These are phyloP conservation scores for Pandion haliaetus DNA, from an alignment of 2,113 vertebrate species.

Conservation along the genomic window DNA sequence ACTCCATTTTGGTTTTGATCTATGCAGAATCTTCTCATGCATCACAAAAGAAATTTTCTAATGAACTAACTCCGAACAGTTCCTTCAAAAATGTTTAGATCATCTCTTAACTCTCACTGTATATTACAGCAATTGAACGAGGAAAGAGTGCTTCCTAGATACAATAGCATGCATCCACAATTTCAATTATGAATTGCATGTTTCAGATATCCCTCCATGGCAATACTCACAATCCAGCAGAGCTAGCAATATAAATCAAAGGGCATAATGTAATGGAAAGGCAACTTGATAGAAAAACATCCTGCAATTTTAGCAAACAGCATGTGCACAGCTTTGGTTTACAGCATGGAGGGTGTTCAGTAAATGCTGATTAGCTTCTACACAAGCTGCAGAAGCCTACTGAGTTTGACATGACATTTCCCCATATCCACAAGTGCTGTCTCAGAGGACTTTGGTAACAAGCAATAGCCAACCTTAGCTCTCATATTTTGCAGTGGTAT, in stretches of 20 bases:
- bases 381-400: not conserved
- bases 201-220: conserved; percentile 11
- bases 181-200: not conserved
- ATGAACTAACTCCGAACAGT: not conserved
- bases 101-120: not conserved
- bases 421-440: not conserved
- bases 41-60: not conserved
- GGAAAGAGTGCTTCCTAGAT: not conserved
- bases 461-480: not conserved
- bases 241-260: conserved; percentile 40
- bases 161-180: not conserved
- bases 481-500: not conserved
- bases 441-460: not conserved
- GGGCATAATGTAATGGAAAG: not conserved
- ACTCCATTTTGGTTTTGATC: not conserved
- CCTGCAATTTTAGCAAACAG: conserved; percentile 44
- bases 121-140: rapidly evolving
- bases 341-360: not conserved
- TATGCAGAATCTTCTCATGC: not conserved
- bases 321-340: conserved; percentile 5
- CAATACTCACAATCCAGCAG: conserved; percentile 33
- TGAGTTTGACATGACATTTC: not conserved
- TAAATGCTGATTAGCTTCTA: conserved; percentile 15
- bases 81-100: not conserved
- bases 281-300: conserved; percentile 33